Conservation (phyloP, 1,140 invertebrate genomes). For the Drosophila kohkoa region DNA sequence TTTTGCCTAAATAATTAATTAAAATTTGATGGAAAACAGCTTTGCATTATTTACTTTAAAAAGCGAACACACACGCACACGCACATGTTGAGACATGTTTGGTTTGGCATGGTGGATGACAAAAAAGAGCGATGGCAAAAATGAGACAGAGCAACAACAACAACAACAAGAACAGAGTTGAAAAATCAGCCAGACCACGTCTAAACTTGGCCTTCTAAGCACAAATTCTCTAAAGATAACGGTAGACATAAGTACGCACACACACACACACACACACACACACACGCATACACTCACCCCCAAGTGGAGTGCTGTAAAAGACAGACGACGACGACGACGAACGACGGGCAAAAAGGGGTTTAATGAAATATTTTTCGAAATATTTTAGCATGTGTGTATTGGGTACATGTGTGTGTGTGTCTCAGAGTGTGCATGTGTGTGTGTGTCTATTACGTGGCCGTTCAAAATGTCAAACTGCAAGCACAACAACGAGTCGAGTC, state of each 20-base stretch:
- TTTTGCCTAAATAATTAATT: slow-evolving; percentile 85
- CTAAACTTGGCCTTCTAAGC: slow-evolving; percentile 73
- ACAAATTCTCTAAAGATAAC: slow-evolving; percentile 64
- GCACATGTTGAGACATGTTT: slow-evolving; percentile 15
- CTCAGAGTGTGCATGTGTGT: slow-evolving; percentile 36
- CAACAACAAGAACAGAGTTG: slow-evolving; percentile 40
- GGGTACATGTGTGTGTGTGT: slow-evolving; percentile 2
- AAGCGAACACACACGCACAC: slow-evolving; percentile 57
- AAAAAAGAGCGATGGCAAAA: too few species aligned
- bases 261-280: slow-evolving; percentile 4
- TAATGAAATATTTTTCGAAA: slow-evolving; percentile 82
- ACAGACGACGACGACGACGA: slow-evolving; percentile 33
- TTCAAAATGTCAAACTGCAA: slow-evolving; percentile 79
- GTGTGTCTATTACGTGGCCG: slow-evolving; percentile 76
- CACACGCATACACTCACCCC: slow-evolving; percentile 11
- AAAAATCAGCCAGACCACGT: slow-evolving; percentile 70
- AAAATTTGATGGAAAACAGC: slow-evolving; percentile 85
- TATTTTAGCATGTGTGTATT: slow-evolving; percentile 51
- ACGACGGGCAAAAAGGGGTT: slow-evolving; percentile 39
- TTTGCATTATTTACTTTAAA: slow-evolving; percentile 85
- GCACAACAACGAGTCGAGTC: slow-evolving; percentile 26
- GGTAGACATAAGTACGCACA: slow-evolving; percentile 12
- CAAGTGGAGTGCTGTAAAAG: slow-evolving; percentile 17
- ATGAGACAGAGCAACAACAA: slow-evolving; percentile 2
- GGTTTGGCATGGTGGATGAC: slow-evolving; percentile 3